Evolutionary conservation across 2,113 vertebrate genomes (phyloP).

Genomic region (Seriola dumerili): DNA sequence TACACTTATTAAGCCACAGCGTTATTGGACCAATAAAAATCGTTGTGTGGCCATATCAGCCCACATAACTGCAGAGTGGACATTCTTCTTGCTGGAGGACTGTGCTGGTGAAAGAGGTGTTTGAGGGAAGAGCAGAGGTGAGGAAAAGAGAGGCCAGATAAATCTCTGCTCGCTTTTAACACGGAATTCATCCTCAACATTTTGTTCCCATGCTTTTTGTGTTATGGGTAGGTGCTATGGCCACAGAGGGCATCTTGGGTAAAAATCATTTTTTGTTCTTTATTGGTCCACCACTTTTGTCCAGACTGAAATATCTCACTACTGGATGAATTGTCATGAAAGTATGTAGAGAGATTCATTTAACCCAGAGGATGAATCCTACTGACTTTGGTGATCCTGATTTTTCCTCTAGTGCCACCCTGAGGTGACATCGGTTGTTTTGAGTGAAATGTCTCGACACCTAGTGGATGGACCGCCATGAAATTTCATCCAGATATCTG

Average conservation of each 20-base stretch:
- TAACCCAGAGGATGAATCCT: no score
- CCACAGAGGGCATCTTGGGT: neutral
- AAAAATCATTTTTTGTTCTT: neutral
- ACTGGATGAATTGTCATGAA: no score
- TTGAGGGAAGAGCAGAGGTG: slow-evolving; percentile 4
- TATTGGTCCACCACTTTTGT: neutral
- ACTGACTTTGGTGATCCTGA: no score
- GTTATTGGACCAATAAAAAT: slow-evolving; percentile 81
- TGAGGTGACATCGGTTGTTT: no score
- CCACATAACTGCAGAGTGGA: slow-evolving; percentile 68
- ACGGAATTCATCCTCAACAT: neutral
- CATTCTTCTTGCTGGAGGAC: slow-evolving; percentile 37
- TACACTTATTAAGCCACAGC: slow-evolving; percentile 76
- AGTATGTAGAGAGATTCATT: no score
- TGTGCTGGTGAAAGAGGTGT: slow-evolving; percentile 13
- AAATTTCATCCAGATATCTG: no score
- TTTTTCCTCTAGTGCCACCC: no score
- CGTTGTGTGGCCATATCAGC: slow-evolving; percentile 51
- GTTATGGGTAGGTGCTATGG: neutral
- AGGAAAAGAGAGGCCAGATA: slow-evolving; percentile 19
- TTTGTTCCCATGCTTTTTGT: neutral
- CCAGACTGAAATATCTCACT: neutral
- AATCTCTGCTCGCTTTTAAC: neutral
- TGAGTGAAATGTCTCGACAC: no score
- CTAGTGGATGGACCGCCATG: no score